A percentile compares a stretch with the other conserved stretches of the same genome.
Conservation (phyloP, 2,888 invertebrate genomes). For the Synanthedon andrenaeformis region DNA sequence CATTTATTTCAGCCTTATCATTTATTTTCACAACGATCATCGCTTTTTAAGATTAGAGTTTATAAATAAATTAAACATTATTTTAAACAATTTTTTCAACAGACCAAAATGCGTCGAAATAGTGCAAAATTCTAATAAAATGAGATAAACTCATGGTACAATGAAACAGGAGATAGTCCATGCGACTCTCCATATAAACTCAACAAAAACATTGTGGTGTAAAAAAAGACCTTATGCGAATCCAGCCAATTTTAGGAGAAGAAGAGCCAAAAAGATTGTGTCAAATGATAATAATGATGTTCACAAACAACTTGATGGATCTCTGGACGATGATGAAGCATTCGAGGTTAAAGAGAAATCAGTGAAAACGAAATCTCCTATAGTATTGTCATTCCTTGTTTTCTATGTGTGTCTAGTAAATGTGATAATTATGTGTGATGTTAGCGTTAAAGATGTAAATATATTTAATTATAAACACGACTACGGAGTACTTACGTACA, state of each 20-base stretch:
- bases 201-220: conserved; percentile 24
- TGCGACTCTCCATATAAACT: conserved; percentile 46
- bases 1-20: not conserved
- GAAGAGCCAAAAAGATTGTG: conserved; percentile 15
- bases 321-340: conserved; percentile 61
- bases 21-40: not conserved
- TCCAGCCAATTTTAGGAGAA: conserved; percentile 32
- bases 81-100: not conserved
- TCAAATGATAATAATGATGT: conserved; percentile 13
- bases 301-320: conserved; percentile 21
- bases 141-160: conserved; percentile 47
- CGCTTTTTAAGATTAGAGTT: not conserved
- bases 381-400: conserved; percentile 42
- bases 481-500: conserved; percentile 18
- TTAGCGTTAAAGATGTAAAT: conserved; percentile 52
- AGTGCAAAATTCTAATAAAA: conserved; percentile 23
- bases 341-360: conserved; percentile 42
- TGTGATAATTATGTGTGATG: conserved; percentile 65
- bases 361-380: conserved; percentile 21
- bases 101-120: not conserved
- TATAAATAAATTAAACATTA: not conserved
- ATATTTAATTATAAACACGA: conserved; percentile 23
- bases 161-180: conserved; percentile 60
- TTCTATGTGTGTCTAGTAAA: conserved; percentile 54
- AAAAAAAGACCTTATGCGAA: conserved; percentile 30